phyloP scores from a whole-genome alignment of 2,113 vertebrate species.

The Rissa tridactyla region DNA sequence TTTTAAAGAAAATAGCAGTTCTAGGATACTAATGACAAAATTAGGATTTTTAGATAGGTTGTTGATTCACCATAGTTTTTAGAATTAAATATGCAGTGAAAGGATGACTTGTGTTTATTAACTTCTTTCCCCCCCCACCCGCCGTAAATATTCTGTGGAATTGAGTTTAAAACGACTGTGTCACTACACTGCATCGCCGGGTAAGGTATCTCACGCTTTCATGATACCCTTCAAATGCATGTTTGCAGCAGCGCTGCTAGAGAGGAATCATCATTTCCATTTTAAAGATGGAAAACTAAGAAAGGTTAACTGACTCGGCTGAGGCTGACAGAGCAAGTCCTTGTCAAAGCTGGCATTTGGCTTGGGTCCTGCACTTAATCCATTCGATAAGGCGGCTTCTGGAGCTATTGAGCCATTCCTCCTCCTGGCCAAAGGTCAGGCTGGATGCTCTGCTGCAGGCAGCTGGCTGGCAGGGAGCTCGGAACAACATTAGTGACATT shows the following conservation, averaged over 20 bases:
- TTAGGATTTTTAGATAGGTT: neutral
- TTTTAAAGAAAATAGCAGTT: neutral
- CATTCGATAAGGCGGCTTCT: constrained; percentile 60
- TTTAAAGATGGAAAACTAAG: constrained; percentile 14
- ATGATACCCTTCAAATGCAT: no score
- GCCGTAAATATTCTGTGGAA: neutral
- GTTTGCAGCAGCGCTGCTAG: neutral
- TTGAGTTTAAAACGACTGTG: neutral
- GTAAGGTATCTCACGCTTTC: neutral
- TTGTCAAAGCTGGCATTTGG: constrained; percentile 52
- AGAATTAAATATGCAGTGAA: neutral
- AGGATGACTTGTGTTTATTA: neutral
- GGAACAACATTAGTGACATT: constrained; percentile 48
- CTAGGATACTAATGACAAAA: neutral
- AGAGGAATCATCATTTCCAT: neutral
- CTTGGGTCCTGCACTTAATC: constrained; percentile 47
- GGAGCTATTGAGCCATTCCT: constrained; percentile 41
- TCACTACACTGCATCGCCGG: rapidly evolving
- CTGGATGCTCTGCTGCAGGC: constrained; percentile 20
- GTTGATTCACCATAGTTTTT: neutral
- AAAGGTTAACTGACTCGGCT: constrained; percentile 25
- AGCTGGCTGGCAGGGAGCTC: constrained; percentile 59
- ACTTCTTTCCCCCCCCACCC: no score
- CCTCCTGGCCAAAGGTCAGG: constrained; percentile 49
- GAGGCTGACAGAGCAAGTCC: constrained; percentile 19